These are phyloP conservation scores for Seladonia tumulorum DNA, from an alignment of 2,888 invertebrate species.

Conservation along the genomic window DNA sequence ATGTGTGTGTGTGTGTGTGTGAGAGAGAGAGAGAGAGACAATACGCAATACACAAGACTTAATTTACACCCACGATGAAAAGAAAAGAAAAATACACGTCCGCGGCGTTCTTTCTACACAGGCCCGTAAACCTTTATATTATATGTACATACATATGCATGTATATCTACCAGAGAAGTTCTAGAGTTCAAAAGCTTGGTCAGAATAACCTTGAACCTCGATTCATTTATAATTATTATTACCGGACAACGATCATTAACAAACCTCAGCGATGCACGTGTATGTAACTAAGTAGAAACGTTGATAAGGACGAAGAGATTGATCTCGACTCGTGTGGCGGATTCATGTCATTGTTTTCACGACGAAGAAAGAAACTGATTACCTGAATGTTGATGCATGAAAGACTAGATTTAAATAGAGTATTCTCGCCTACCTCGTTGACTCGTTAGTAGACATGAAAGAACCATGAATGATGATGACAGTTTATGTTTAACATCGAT, in stretches of 20 bases:
- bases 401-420: constrained; percentile 31
- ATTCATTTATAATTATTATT: constrained; percentile 22
- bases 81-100: constrained; percentile 20
- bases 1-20: too few species aligned
- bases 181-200: constrained; percentile 31
- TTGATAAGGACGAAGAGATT: constrained; percentile 21
- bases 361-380: constrained; percentile 6
- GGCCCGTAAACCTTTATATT: constrained; percentile 46
- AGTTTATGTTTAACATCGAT: constrained; percentile 48
- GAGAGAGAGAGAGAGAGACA: constrained; percentile 51
- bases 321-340: constrained; percentile 17
- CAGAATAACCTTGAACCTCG: constrained; percentile 39
- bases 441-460: constrained; percentile 44
- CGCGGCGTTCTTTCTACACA: constrained; percentile 48
- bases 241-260: constrained; percentile 53
- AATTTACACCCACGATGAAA: constrained; percentile 51
- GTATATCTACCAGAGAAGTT: constrained; percentile 31
- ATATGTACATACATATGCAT: background rate
- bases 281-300: background rate
- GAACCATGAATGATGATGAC: constrained; percentile 46
- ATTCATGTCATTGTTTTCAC: constrained; percentile 32
- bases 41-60: constrained; percentile 59
- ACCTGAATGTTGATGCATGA: constrained; percentile 48
- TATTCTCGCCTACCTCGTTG: constrained; percentile 65
- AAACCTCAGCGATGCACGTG: constrained; percentile 16